These are phyloP conservation scores for Neosilurus mollespiculum DNA, from an alignment of 2,797 vertebrate species.

Conservation along the genomic window DNA sequence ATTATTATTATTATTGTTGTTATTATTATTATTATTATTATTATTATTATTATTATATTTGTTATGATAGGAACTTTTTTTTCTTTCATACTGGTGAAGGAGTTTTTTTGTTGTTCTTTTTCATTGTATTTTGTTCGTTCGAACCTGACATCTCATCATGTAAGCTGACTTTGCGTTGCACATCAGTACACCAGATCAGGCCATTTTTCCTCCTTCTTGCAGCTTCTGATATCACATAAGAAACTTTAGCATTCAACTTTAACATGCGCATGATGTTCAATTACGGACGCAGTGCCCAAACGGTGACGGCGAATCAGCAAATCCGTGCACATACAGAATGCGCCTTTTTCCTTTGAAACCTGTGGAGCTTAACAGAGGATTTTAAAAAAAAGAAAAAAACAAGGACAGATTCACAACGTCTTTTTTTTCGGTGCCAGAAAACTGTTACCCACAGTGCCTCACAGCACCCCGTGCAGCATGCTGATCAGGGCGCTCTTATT, in stretches of 20 bases:
- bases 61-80: slow-evolving; percentile 74
- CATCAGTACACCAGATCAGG: slow-evolving; percentile 18
- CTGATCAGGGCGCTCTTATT: slow-evolving; percentile 38
- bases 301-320: background rate
- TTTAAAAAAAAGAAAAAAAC: background rate
- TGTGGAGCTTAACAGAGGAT: slow-evolving; percentile 27
- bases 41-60: slow-evolving; percentile 72
- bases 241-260: too few relatives aligned
- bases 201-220: slow-evolving; percentile 23
- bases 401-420: slow-evolving; percentile 6
- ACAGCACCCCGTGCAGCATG: slow-evolving; percentile 47
- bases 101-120: slow-evolving; percentile 56
- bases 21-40: slow-evolving; percentile 63
- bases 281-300: background rate
- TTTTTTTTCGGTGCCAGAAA: slow-evolving; percentile 30
- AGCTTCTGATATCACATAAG: slow-evolving; percentile 5
- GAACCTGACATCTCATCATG: background rate
- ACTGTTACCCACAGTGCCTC: slow-evolving; percentile 62
- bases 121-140: background rate
- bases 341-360: slow-evolving; percentile 20
- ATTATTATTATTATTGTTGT: slow-evolving; percentile 60
- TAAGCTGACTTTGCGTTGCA: slow-evolving; percentile 44
- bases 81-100: slow-evolving; percentile 60
- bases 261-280: background rate
- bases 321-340: too few relatives aligned